Base-by-base conservation (phyloP, 2,797 vertebrate species). In the Cetoscarus ocellatus region DNA sequence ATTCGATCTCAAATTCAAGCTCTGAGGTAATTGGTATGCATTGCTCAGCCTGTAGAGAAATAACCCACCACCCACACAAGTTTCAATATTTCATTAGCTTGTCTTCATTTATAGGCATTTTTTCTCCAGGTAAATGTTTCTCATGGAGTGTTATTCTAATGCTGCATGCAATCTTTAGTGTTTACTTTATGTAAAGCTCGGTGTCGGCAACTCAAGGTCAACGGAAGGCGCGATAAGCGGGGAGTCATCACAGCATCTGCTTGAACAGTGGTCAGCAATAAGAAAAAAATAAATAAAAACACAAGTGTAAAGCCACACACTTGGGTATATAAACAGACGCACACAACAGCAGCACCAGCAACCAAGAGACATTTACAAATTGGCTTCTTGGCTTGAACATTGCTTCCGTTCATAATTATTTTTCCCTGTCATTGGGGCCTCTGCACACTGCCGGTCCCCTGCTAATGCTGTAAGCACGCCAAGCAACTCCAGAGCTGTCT, bases 391-490 rank as follows among this genome's bases (percentile, higher is more conserved):
- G 91, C 92, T 88, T 83, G 81, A 88, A 86, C 89, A 85, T 86
- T 64, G 89, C 89, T 89, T 92, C 88, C 78, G 84, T 92, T 93
- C 89, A 91, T 92, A 94, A 93, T 94, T 91, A 93, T 93, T 92
- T 92, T 87, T 92, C 87, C 85, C 88, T 89, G 89, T 93, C 91
- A 92, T 90, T 85, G 80, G 90, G 91, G 83, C 80, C 84, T 92
- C 90, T 88, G 87, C 86, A 92, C 84, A 86, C 89, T 87, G 85
- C 87, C 82, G 87, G 89, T 88, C 90, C 84, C 86, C 79, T 73
- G 82, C 87, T 90, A 91, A 89, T 86, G 82, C 88, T 94, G 90
- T 85, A 86, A 81, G 79, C 80, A 84, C n/a, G 91, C 93, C 93
- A 94, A 88, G 81, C 86, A 72, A 78, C 75, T 85, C 86, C 77